These are phyloP conservation scores for Danio rerio DNA, from an alignment of 2,113 vertebrate genomes.

Conservation along the genomic window DNA sequence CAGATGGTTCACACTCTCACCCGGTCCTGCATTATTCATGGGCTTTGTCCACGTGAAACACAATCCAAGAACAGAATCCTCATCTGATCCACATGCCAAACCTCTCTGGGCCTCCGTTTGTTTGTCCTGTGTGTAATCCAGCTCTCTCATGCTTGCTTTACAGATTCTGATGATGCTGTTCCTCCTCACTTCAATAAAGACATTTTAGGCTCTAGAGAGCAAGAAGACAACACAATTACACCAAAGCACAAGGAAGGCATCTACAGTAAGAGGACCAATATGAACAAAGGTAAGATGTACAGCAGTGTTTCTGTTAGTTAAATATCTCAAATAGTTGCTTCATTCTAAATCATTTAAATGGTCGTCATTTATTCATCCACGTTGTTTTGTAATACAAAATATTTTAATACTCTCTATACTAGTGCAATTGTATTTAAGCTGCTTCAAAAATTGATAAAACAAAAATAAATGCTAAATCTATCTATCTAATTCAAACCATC, in stretches of 20 bases:
- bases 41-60: conserved; percentile 46
- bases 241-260: conserved; percentile 74
- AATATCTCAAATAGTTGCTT: not conserved
- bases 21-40: conserved; percentile 53
- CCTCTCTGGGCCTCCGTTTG: conserved; percentile 2
- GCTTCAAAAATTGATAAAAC: no score
- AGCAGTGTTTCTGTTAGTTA: not conserved
- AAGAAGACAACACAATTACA: conserved; percentile 55
- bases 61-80: conserved; percentile 19
- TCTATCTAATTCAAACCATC: no score
- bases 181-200: conserved; percentile 73
- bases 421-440: no score
- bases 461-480: no score
- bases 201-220: conserved; percentile 65
- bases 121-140: conserved; percentile 5
- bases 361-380: not conserved
- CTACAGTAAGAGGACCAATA: conserved; percentile 76
- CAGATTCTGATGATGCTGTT: conserved; percentile 85
- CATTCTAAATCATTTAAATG: conserved; percentile 31
- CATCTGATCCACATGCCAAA: conserved; percentile 28
- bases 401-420: not conserved
- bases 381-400: not conserved
- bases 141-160: not conserved
- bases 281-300: conserved; percentile 36
- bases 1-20: conserved; percentile 36